phyloP scores from a whole-genome alignment of 2,113 vertebrate genomes.

The Eulemur macaco region DNA sequence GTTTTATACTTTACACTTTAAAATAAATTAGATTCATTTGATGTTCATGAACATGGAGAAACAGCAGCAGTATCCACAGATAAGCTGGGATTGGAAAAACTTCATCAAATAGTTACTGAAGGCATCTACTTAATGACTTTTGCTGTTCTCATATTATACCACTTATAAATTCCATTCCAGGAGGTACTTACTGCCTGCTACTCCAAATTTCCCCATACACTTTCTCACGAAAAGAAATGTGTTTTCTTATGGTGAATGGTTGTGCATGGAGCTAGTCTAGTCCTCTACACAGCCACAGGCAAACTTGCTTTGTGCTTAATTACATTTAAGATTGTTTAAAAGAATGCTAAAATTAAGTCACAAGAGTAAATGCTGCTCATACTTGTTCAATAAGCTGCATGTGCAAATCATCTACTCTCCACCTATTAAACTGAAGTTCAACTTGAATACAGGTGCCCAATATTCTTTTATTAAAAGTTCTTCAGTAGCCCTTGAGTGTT shows the following conservation, averaged over 20 bases:
- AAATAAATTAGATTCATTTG: conserved; percentile 26
- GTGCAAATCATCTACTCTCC: not conserved
- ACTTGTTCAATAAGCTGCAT: not conserved
- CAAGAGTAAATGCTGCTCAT: conserved; percentile 23
- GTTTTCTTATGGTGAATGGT: not conserved
- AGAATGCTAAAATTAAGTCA: conserved; percentile 50
- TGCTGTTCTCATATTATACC: not conserved
- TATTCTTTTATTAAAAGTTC: not conserved
- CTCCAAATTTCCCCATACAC: not conserved
- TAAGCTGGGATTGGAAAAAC: not conserved
- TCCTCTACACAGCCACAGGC: not conserved
- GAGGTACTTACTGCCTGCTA: not conserved
- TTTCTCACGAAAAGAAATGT: not conserved
- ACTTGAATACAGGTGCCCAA: not conserved
- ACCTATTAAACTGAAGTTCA: not conserved
- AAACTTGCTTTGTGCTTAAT: conserved; percentile 14
- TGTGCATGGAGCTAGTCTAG: not conserved
- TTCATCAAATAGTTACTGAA: not conserved
- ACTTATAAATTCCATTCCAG: not conserved
- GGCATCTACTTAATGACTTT: not conserved
- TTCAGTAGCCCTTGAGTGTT: not conserved
- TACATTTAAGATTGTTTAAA: not conserved
- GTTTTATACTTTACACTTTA: conserved; percentile 13
- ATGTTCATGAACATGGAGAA: conserved; percentile 24
- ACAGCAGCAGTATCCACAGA: not conserved